These are phyloP conservation scores for Hyla sarda DNA, from an alignment of 2,113 vertebrate species.

Conservation along the genomic window DNA sequence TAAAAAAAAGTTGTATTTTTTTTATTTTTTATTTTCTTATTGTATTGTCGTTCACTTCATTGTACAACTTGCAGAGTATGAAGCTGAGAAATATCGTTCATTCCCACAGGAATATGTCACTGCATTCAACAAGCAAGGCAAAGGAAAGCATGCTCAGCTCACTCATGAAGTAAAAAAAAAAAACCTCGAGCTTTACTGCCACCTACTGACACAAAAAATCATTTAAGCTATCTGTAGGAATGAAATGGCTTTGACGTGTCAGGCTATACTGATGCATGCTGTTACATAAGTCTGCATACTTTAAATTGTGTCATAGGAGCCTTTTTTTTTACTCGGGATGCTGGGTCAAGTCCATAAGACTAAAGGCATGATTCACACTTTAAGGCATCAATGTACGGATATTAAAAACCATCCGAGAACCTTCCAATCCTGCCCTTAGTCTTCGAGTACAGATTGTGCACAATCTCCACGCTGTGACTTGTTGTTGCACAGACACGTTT, in stretches of 20 bases:
- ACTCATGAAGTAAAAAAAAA: constrained; percentile 39
- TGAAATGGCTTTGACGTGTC: constrained; percentile 9
- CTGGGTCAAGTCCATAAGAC: constrained; percentile 1
- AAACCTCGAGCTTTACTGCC: constrained; percentile 53
- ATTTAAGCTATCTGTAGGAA: not conserved
- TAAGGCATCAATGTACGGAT: not conserved
- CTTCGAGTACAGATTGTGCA: not conserved
- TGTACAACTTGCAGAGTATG: constrained; percentile 8
- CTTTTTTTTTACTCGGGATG: constrained; percentile 2
- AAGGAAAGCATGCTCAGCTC: constrained; percentile 17
- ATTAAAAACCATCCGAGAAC: constrained; percentile 6
- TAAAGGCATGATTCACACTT: constrained; percentile 29
- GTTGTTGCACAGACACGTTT: constrained; percentile 31
- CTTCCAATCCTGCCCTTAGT: constrained; percentile 43
- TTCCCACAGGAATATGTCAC: constrained; percentile 51
- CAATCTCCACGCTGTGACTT: constrained; percentile 13
- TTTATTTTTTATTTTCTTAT: not conserved
- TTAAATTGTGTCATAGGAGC: not conserved
- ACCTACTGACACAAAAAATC: constrained; percentile 35
- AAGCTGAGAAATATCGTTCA: constrained; percentile 57
- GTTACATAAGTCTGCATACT: not conserved
- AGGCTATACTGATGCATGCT: constrained; percentile 38
- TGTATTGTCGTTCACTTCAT: constrained; percentile 37
- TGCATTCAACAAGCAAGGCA: constrained; percentile 48
- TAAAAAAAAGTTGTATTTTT: constrained; percentile 3